Base-by-base conservation (phyloP, 2,888 invertebrate genomes). In the Eueremaeus valkanovi region DNA sequence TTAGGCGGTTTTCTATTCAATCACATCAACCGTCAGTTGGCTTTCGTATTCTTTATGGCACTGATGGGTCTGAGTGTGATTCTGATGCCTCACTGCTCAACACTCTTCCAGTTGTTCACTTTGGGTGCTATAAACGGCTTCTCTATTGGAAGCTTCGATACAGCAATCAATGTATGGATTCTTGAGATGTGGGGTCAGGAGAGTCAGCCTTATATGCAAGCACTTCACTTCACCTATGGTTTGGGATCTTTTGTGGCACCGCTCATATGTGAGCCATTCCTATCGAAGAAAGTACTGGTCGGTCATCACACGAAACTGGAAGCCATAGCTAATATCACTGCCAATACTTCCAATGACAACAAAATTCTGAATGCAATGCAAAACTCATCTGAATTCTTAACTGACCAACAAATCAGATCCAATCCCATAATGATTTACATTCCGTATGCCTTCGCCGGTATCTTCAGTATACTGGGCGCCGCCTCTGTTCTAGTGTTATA, bases 121-220 rank as follows among this genome's bases (percentile, higher is more conserved):
- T 40, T 73, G 24, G 61, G 61, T 9, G 73, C 73, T 5, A 72
- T 75, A 49, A 75, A 77, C 31, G 75, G 77, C 68, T 75, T 77
- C 49, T 72, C 77, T 11, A 75, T 72, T 24, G 77, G 75, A 13
- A 63, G 72, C 58, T 74, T 77, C 24, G 75, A 77, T 27, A 74
- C 74, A 11, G 77, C 75, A 18, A 75, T 74, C 40, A 77, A 77
- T 55, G 77, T 77, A 8, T 77, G 73, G 73, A 29, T 75, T 13
- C 73, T 77, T 27, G 61, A 74, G 40, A 51, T 75, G 36, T 75
- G 75, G 75, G 75, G 45, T n/a, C 55, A 75, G 49, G 45, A 72
- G 42, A 74, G 77, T 36, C 55, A 68, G 1, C 77, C 77, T 0
- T 77, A 75, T 51, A 73, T 77, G 66, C 72, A 74, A 24, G 75